A percentile compares a stretch with the other conserved stretches of the same genome.
Conservation (phyloP, 1,140 invertebrate species). For the Coenobita brevimanus region DNA sequence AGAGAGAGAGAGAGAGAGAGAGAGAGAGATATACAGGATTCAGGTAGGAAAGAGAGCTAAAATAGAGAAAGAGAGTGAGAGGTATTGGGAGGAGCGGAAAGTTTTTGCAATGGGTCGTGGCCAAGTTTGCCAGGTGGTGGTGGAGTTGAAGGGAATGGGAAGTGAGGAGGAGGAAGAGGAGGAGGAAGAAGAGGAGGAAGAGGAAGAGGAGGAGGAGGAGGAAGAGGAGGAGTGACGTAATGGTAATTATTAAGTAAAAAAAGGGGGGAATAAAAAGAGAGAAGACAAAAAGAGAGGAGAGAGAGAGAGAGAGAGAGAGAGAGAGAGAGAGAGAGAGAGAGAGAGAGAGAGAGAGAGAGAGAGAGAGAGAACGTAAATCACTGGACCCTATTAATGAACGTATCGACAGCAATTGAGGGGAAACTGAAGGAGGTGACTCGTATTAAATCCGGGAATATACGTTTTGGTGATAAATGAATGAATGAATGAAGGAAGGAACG, state of each 20-base stretch:
- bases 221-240: background rate
- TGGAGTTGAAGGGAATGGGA: background rate
- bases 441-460: no score
- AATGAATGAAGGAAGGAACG: no score
- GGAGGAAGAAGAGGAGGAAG: background rate
- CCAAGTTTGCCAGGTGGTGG: no score
- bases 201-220: background rate
- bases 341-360: background rate
- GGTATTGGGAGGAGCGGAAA: background rate
- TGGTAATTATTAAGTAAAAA: background rate
- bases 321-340: conserved; percentile 4
- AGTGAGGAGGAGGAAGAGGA: background rate
- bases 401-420: background rate
- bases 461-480: no score
- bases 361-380: background rate
- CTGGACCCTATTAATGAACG: background rate
- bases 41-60: background rate
- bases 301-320: background rate
- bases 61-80: background rate
- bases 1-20: background rate
- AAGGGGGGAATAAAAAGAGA: background rate
- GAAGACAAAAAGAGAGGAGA: background rate
- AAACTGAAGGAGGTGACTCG: no score
- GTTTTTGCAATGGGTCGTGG: no score
- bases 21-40: no score